phyloP scores from a whole-genome alignment of 2,797 vertebrate species.

The Urosaurus nigricauda region DNA sequence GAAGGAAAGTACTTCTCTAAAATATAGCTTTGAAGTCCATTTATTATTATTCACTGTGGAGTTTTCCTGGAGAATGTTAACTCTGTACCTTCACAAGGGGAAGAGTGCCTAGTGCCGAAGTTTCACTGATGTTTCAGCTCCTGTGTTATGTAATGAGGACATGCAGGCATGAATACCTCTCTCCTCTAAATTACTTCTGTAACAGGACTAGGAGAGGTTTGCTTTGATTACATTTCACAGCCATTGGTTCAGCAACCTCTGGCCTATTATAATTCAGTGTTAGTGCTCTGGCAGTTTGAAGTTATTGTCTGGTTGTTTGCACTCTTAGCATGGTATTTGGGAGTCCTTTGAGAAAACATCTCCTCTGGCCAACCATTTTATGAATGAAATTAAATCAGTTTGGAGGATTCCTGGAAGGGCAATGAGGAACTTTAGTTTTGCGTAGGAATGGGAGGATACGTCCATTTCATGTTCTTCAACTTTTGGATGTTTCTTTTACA shows the following conservation, averaged over 20 bases:
- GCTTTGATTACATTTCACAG: slow-evolving; percentile 74
- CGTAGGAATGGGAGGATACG: accelerated
- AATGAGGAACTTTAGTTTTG: neutral
- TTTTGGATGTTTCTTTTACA: too few species aligned
- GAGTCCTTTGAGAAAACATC: neutral
- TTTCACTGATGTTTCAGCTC: neutral
- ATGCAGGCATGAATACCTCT: neutral
- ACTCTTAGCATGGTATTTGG: neutral
- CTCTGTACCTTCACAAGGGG: neutral
- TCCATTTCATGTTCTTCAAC: too few species aligned
- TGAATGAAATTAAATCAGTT: slow-evolving; percentile 29
- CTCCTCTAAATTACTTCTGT: neutral
- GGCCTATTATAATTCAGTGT: slow-evolving; percentile 68
- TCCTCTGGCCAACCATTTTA: slow-evolving; percentile 10
- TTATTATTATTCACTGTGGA: slow-evolving; percentile 46
- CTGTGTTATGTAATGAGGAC: accelerated
- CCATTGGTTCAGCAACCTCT: slow-evolving; percentile 61
- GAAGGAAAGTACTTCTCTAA: slow-evolving; percentile 40
- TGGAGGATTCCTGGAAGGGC: slow-evolving; percentile 13
- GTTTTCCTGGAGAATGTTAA: slow-evolving; percentile 24
- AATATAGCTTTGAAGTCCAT: neutral
- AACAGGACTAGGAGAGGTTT: slow-evolving; percentile 57
- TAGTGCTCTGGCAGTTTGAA: slow-evolving; percentile 63
- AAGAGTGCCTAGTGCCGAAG: slow-evolving; percentile 23
- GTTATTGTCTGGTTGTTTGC: slow-evolving; percentile 38